Conservation (phyloP, 2,888 invertebrate genomes). For the Rhaphigaster nebulosa region DNA sequence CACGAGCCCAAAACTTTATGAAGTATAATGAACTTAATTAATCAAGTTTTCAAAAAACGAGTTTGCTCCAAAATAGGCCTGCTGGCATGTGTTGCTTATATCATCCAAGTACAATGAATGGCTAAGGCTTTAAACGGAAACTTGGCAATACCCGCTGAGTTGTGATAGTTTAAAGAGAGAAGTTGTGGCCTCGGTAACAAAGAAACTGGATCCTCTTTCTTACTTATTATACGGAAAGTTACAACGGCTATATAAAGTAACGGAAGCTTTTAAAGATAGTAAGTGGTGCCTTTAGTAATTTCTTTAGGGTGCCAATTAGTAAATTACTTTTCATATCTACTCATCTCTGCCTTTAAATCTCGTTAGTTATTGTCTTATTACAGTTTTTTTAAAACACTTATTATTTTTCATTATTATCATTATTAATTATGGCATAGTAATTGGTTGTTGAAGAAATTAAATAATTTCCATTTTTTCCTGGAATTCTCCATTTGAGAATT, state of each 20-base stretch:
- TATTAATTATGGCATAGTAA: too few species aligned
- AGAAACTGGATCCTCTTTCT: conserved; percentile 2
- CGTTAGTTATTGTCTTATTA: neutral
- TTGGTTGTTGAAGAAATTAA: too few species aligned
- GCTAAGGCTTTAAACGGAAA: neutral
- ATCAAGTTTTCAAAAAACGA: neutral
- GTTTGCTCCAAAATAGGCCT: neutral
- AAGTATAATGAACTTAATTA: neutral
- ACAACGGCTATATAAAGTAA: neutral
- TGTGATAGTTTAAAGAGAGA: conserved; percentile 2
- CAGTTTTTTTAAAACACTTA: neutral
- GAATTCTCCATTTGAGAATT: too few species aligned
- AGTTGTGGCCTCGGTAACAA: neutral
- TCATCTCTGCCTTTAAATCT: neutral
- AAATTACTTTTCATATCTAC: neutral
- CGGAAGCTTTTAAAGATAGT: neutral
- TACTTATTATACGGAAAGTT: neutral
- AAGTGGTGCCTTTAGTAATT: neutral
- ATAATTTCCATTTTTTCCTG: too few species aligned
- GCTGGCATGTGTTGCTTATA: neutral
- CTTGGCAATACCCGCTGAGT: neutral
- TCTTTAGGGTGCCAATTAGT: neutral
- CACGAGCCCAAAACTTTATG: neutral
- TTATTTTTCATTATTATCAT: too few species aligned
- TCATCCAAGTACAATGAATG: neutral